These are phyloP conservation scores for Neolamprologus toae DNA, from an alignment of 2,113 vertebrate species.

Conservation along the genomic window DNA sequence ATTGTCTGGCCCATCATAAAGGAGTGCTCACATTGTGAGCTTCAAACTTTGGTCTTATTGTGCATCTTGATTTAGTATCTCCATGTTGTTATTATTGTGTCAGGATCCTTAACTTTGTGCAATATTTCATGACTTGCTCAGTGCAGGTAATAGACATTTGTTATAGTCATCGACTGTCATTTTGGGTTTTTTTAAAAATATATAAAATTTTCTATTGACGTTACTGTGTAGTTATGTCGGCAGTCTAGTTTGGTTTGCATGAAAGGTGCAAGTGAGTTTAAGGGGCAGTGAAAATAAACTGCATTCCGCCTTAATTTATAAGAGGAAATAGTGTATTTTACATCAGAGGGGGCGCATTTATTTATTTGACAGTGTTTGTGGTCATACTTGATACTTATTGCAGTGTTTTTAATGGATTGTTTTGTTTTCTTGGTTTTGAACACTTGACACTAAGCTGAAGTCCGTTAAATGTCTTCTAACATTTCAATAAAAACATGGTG, in stretches of 20 bases:
- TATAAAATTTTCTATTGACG: constrained; percentile 26
- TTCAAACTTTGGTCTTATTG: constrained; percentile 22
- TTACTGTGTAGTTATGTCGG: constrained; percentile 29
- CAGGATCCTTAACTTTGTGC: constrained; percentile 40
- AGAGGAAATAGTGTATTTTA: constrained; percentile 13
- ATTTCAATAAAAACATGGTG: constrained; percentile 64
- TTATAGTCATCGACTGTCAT: constrained; percentile 5
- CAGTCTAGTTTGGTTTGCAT: constrained; percentile 18
- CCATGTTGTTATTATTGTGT: constrained; percentile 3
- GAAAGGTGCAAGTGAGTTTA: constrained; percentile 3
- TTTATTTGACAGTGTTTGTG: constrained; percentile 77
- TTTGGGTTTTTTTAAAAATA: not conserved
- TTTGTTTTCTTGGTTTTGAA: constrained; percentile 30
- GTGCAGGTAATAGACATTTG: constrained; percentile 8
- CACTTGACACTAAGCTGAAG: constrained; percentile 26
- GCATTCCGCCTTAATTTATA: constrained; percentile 65
- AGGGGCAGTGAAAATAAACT: constrained; percentile 24
- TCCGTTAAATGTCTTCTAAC: constrained; percentile 62
- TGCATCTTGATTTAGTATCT: not conserved
- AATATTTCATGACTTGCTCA: constrained; percentile 42
- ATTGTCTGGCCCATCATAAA: not conserved
- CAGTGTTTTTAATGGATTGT: constrained; percentile 45
- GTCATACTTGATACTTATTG: constrained; percentile 71
- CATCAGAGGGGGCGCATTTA: constrained; percentile 40
- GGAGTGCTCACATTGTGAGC: not conserved